These are phyloP conservation scores for Periophthalmus modestus DNA, from an alignment of 2,113 vertebrate species.

Conservation along the genomic window DNA sequence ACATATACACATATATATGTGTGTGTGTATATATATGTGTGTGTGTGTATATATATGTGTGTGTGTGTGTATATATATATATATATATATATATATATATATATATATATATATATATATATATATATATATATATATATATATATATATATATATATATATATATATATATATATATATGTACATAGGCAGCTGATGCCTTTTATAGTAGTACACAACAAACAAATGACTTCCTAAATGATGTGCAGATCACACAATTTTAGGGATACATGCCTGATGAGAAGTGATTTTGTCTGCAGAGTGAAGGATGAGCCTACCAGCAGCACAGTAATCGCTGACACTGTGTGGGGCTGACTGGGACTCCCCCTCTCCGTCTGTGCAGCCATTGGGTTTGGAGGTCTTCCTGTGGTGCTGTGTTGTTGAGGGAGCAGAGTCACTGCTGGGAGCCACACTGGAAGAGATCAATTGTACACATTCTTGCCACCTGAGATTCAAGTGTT, in stretches of 20 bases:
- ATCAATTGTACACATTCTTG: constrained; percentile 85
- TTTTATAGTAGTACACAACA: not conserved
- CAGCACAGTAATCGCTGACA: constrained; percentile 71
- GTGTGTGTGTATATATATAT: too few species aligned
- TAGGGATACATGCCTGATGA: not conserved
- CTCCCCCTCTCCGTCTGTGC: constrained; percentile 47
- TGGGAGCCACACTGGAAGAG: constrained; percentile 75
- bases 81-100: too few species aligned
- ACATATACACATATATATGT: too few species aligned
- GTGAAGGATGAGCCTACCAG: constrained; percentile 35
- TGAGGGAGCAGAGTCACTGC: constrained; percentile 68
- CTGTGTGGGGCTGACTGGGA: constrained; percentile 53
- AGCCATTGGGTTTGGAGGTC: constrained; percentile 64
- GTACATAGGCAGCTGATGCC: too few species aligned
- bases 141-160: too few species aligned
- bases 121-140: too few species aligned
- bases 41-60: too few species aligned
- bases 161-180: too few species aligned
- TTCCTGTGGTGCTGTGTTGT: constrained; percentile 68
- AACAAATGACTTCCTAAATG: constrained; percentile 70
- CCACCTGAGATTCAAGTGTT: constrained; percentile 86
- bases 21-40: too few species aligned
- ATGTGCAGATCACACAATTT: constrained; percentile 68
- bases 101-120: too few species aligned
- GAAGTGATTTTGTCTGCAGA: constrained; percentile 1